Conservation (phyloP, 2,113 vertebrate genomes). For the Himantopus leucocephalus region DNA sequence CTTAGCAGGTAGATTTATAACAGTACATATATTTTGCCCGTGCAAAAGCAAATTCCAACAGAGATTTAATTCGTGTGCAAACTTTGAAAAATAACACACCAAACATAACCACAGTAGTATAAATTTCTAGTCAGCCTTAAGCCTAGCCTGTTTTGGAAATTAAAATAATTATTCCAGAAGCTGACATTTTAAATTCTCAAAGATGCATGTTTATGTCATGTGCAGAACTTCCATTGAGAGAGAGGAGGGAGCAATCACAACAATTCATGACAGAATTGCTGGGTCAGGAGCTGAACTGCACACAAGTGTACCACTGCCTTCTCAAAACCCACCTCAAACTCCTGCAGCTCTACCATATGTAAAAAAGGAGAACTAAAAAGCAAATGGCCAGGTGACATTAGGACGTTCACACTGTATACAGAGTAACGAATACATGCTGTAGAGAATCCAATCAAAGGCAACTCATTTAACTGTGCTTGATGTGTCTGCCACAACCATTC, state of each 20-base stretch:
- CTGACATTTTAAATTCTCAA: not conserved
- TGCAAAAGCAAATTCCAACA: not conserved
- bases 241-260: not conserved
- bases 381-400: not conserved
- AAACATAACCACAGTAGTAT: rapidly evolving
- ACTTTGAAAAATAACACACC: not conserved
- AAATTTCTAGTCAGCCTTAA: not conserved
- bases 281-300: not conserved
- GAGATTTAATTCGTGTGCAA: not conserved
- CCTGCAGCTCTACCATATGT: not conserved
- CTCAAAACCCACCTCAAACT: not conserved
- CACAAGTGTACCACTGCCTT: not conserved
- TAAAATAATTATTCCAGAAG: not conserved
- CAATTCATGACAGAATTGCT: not conserved
- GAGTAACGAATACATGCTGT: not conserved
- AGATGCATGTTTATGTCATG: rapidly evolving
- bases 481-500: not conserved
- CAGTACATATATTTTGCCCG: not conserved
- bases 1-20: not conserved
- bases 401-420: not conserved
- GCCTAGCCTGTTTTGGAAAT: not conserved
- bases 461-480: not conserved
- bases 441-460: not conserved
- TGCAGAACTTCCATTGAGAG: not conserved
- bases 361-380: not conserved